Base-by-base conservation (phyloP, 2,113 vertebrate genomes). In the Rhineura floridana region DNA sequence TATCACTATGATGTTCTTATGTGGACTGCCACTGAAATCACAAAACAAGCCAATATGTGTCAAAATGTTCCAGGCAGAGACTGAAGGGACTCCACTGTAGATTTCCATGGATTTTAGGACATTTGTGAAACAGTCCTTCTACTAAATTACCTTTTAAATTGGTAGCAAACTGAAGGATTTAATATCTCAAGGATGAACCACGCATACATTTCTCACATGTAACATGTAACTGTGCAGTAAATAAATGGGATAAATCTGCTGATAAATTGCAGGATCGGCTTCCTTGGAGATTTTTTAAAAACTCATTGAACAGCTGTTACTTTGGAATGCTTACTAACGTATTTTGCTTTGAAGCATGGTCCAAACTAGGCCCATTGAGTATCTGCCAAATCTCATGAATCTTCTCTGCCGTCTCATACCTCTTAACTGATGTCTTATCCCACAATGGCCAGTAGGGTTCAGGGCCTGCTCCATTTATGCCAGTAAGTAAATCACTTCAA, bases 401-500 rank as follows among this genome's bases (percentile, higher is more conserved):
- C 42, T 55, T 39, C 23, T 28, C 44, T n/a, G n/a, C n/a, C 73
- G 44, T 42, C 6, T 42, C 83, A 73, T 39, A 46, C 9, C 33
- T 52, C 48, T 84, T 84, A 28, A 39, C 87, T 87, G 39, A 62
- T 28, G 46, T 19, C 46, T 92, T 89, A 11, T 63, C 73, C 50
- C 33, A 91, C 69, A 89, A 88, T 52, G 90, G 73, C 59, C 81
- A 83, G 25, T 42, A 52, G 21, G 12, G 72, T 50, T 87, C 76
- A 91, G 83, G 80, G 85, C 50, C 63, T 90, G 17, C n/a, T 90
- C 7, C 73, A 19, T 83, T 67, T 50, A 42, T 28, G 83, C 55
- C 42, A 83, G 75, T 87, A 76, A 78, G 36, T 84, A 88, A 92
- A 81, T 15, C 73, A 19, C 28, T 75, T 0, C 4, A 4, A 70